Evolutionary conservation across 2,113 vertebrate genomes (phyloP).

Genomic region (Leptosomus discolor): DNA sequence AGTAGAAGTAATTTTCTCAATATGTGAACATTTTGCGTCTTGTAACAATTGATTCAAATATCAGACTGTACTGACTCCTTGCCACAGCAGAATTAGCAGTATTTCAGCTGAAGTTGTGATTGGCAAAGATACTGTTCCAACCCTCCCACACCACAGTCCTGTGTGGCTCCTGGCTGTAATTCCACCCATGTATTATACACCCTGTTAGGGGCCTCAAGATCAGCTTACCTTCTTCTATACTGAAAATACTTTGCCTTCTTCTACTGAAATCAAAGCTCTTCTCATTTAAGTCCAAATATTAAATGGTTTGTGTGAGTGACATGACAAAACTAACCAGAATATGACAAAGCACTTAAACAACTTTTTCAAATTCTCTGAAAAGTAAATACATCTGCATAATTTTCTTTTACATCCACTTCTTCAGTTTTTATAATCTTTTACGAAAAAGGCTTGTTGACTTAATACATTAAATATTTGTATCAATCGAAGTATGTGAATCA

Average conservation of each 20-base stretch:
- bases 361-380: neutral
- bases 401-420: neutral
- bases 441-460: neutral
- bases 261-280: neutral
- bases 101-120: neutral
- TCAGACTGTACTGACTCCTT: neutral
- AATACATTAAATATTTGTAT: neutral
- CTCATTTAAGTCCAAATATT: neutral
- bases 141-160: neutral
- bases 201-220: neutral
- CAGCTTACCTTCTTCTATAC: neutral
- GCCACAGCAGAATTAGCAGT: neutral
- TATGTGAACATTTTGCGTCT: neutral
- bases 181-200: neutral
- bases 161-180: neutral
- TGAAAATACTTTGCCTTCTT: neutral
- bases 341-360: neutral
- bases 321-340: neutral
- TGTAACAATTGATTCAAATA: neutral
- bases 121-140: neutral
- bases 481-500: neutral
- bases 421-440: neutral
- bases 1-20: neutral
- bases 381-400: neutral
- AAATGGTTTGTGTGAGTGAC: accelerated